These are phyloP conservation scores for Cariama cristata DNA, from an alignment of 2,113 vertebrate species.

Conservation along the genomic window DNA sequence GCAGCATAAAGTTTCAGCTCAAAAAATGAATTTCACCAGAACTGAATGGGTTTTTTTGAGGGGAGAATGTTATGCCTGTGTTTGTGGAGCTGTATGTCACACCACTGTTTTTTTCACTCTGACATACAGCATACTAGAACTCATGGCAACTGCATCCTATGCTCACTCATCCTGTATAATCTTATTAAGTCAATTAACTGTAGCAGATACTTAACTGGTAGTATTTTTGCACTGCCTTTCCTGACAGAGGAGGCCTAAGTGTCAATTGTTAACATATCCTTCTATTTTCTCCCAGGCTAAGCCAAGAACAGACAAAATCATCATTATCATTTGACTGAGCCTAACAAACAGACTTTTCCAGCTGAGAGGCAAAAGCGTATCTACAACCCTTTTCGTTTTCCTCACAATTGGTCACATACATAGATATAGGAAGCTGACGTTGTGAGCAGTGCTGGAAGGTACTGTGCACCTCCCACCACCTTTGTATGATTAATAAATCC, in stretches of 20 bases:
- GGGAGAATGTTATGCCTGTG: not conserved
- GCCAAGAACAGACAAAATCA: not conserved
- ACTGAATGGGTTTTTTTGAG: fast-evolving
- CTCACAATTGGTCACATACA: not conserved
- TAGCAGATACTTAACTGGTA: not conserved
- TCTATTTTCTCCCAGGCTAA: not conserved
- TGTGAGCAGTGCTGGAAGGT: not conserved
- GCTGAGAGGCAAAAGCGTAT: not conserved
- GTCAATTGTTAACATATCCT: not conserved
- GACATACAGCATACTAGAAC: not conserved
- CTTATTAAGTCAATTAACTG: not conserved
- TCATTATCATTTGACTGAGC: not conserved
- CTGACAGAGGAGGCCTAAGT: not conserved
- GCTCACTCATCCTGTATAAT: not conserved
- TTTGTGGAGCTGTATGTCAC: not conserved
- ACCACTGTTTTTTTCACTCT: too few relatives aligned
- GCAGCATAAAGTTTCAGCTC: not conserved
- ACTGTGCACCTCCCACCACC: not conserved
- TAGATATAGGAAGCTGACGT: not conserved
- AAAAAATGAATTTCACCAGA: not conserved
- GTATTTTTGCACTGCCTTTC: not conserved
- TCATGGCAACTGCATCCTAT: not conserved
- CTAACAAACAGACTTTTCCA: not conserved
- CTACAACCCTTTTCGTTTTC: not conserved
- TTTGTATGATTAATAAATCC: not conserved